Evolutionary conservation across 2,113 vertebrate genomes (phyloP), one percentile per base, ranked within the genome.

Genomic region (Fukomys damarensis): DNA sequence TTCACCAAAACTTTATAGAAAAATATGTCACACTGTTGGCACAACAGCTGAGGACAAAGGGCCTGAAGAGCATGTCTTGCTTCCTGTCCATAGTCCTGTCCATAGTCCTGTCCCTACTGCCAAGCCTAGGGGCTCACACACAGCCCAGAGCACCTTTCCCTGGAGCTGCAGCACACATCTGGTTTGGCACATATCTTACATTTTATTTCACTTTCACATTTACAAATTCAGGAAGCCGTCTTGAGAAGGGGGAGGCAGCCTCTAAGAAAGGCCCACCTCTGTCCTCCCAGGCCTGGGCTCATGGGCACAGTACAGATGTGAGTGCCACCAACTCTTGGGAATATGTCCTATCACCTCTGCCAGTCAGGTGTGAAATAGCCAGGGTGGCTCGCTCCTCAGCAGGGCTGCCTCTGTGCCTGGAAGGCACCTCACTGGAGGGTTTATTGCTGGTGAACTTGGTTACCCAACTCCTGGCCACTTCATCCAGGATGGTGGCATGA

Each of bases 381-480:
- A 24, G 38, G 3, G 30, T 56, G 49, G 65, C 65, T 90, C 12
- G 28, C 52, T 84, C 80, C 43, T 85, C 30, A 30, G 41, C 1
- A 16, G n/a, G 17, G 58, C 43, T 28, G 20, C 38, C 14, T 66
- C 72, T 0, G 5, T 5, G 46, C 70, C 76, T 49, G n/a, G 49
- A 85, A 93, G 77, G 20, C 9, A 30, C 96, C 82, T 95, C 30
- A 0, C 30, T 12, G 30, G 43, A 38, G 88, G 54, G 96, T 97
- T 98, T 98, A 98, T 97, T 98, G 98, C 98, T 98, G 98, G 97
- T 98, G 98, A 98, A 98, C 70, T 74, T 90, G 94, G 72, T 94
- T 54, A 68, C 70, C 59, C 84, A 11, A 72, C 46, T 52, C 28
- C 17, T 24, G 72, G 58, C 58, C 38, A 30, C 74, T 88, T 88